Base-by-base conservation (phyloP, 2,113 vertebrate species). In the Percopsis transmontana region DNA sequence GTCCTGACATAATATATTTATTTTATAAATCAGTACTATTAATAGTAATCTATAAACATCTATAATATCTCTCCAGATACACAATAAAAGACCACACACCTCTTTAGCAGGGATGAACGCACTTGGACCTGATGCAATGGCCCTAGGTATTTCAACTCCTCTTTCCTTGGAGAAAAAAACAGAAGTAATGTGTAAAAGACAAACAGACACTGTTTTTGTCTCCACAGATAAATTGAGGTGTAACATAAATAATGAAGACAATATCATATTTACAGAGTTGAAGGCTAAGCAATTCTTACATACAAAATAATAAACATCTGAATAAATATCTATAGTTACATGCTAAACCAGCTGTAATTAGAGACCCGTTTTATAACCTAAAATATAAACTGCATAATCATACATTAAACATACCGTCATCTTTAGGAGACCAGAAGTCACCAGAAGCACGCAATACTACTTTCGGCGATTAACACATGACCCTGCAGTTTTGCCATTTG, bases 91-190 rank as follows among this genome's bases (percentile, higher is more conserved):
- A n/a, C 77, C 60, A 69, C 65, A 50, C 20, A 90, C 91, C 89
- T 91, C 81, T 86, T 90, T 85, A 48, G 72, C 70, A 50, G 85
- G 74, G 24, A 92, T 91, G 57, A 91, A 92, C 67, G 85, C 85
- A 82, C 92, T 92, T 50, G 89, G 89, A 58, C 89, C 89, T 1
- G 82, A 79, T 9, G 80, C 81, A 77, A 90, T 70, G 20, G 74
- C 81, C 61, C 82, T 83, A 23, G 88, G 90, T 5, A 90, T 70
- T 41, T 89, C 83, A 70, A 90, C 68, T 67, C 90, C 84, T 70
- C 88, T 78, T 59, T 87, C 88, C 91, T 93, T 27, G 20, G 20
- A 2, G 7, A 4, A 48, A 48, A 23, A 8, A 62, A 16, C 5
- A 74, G 69, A 24, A 76, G 19, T 33, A n/a, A n/a, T n/a, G n/a